Base-by-base conservation (phyloP, 2,113 vertebrate species). In the Zeus faber region DNA sequence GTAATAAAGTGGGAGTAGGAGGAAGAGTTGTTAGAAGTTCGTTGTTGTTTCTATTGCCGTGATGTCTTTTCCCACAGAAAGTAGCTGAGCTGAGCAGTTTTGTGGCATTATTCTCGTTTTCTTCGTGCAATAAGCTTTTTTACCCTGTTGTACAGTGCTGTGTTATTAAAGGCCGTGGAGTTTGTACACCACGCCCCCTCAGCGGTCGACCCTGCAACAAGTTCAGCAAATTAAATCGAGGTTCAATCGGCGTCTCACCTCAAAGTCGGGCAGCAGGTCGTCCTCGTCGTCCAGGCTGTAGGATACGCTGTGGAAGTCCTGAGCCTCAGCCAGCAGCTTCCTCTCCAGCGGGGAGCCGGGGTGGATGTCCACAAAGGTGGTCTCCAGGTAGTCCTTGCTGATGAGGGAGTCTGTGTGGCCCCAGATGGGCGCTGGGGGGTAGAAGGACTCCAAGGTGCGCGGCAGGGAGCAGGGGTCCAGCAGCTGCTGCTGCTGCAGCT, bases 201-300 rank as follows among this genome's bases (percentile, higher is more conserved):
- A n/a, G n/a, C n/a, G n/a, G n/a, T n/a, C n/a, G n/a, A n/a, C n/a
- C n/a, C n/a, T n/a, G n/a, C n/a, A n/a, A n/a, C n/a, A n/a, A n/a
- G n/a, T n/a, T n/a, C n/a, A n/a, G n/a, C n/a, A n/a, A n/a, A n/a
- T n/a, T n/a, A n/a, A n/a, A n/a, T n/a, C n/a, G n/a, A n/a, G n/a
- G n/a, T n/a, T n/a, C n/a, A n/a, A n/a, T n/a, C 10, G 22, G 29
- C 6, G 69, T 74, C 79, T 3, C 10, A 91, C 90, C 49, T 90
- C 90, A 62, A 86, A 90, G 60, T 91, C 87, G 0, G 86, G 89
- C 13, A 91, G 85, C 62, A 91, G 80, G 65, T 90, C 87, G 1
- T 90, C 89, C 65, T 89, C 86, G 5, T 90, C 90, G 0, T 91
- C 89, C 64, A 89, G 67, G 75, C 85, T 88, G 84, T 88, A 89